Base-by-base conservation (phyloP, 2,797 vertebrate species). In the Tauraco hartlaubi region DNA sequence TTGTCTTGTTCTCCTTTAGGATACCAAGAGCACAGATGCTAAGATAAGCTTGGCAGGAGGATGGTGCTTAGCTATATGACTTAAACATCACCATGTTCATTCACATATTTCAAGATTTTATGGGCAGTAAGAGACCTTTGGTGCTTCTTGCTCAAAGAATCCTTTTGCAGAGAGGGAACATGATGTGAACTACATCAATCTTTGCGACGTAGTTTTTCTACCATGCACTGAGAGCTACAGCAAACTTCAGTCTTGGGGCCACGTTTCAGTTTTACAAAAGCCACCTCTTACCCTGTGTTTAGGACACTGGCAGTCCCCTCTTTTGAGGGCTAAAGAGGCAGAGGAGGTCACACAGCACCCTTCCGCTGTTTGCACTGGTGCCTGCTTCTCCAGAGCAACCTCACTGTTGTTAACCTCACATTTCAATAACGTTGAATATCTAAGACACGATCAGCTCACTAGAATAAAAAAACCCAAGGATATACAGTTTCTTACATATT, bases 401-500 rank as follows among this genome's bases (percentile, higher is more conserved):
- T 51, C 5, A 7, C 11, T 43, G 41, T 6, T 26, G 4, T 49
- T 9, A 17, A 59, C 64, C 64, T 33, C 39, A 61, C 21, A 21
- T 19, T 64, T 55, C 31, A 56, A 5, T 28, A 9, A 35, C 0
- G 5, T 4, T 26, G 46, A 43, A 15, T 17, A n/a, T 6, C 43
- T 28, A 29, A 44, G 1, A 21, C 13, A 12, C 0, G 2, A 12
- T 10, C 59, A 85, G 69, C 33, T 56, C 46, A 44, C 39, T 46
- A 48, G 41, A 95, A 72, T 22, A 3, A 46, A 69, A 33, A 37
- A 26, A 9, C 41, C 7, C 39, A 31, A 43, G 73, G 12, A 61
- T 11, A 13, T 35, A 23, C 9, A 77, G 81, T 51, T 95, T 96
- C 99, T 98, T 98, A 99, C 99, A 92, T 99, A 99, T 96, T 99